A percentile compares a stretch with the other conserved stretches of the same genome.
phyloP scores from a whole-genome alignment of 2,888 invertebrate species.

The Athalia circularis region DNA sequence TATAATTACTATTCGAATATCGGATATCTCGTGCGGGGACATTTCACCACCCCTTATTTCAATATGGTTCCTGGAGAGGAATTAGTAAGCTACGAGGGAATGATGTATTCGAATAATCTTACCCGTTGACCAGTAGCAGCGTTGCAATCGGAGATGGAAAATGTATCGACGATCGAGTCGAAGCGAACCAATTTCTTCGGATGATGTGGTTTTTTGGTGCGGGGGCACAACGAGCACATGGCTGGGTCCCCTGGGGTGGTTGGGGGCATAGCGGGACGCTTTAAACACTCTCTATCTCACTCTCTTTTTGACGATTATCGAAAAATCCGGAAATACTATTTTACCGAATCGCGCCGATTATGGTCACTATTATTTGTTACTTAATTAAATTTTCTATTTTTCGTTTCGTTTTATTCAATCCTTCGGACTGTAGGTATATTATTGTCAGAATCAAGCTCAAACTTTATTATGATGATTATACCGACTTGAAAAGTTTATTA shows the following conservation, averaged over 20 bases:
- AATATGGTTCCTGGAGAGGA: not conserved
- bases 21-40: too few species aligned
- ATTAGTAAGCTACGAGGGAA: not conserved
- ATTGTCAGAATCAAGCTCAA: not conserved
- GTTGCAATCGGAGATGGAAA: constrained; percentile 77
- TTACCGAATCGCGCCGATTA: too few species aligned
- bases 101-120: constrained; percentile 55
- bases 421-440: not conserved
- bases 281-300: constrained; percentile 44
- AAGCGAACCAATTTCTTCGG: constrained; percentile 79
- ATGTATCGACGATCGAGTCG: constrained; percentile 80
- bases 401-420: not conserved
- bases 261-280: constrained; percentile 74
- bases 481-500: not conserved
- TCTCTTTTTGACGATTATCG: not conserved
- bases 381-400: not conserved
- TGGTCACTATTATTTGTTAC: too few species aligned
- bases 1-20: too few species aligned
- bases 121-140: constrained; percentile 70
- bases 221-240: constrained; percentile 80
- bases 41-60: not conserved
- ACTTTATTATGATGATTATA: too few species aligned
- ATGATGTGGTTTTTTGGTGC: constrained; percentile 75
- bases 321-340: too few species aligned
- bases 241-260: constrained; percentile 72